Base-by-base conservation (phyloP, 2,888 invertebrate species). In the Bruchidius siliquastri region DNA sequence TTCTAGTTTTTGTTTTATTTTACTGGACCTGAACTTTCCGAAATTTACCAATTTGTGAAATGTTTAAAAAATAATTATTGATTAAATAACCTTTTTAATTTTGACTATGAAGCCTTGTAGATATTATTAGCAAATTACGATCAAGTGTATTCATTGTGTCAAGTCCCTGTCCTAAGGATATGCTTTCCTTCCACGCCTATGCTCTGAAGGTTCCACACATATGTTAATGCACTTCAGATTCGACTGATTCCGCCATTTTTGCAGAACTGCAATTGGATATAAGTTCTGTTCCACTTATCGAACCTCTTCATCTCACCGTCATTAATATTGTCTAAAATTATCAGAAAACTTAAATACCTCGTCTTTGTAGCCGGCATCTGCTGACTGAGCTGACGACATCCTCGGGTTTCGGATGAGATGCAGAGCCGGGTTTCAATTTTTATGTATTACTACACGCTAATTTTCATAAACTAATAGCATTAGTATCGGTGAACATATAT, bases 231-330 rank as follows among this genome's bases (percentile, higher is more conserved):
- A 49, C 49, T 49, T 13, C 49, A 49, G 49, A 49, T 8, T 13
- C 49, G 49, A 13, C 18, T 49, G 49, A 4, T 13, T 8, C 49
- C 49, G 49, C 49, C 49, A 49, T 49, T 49, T 49, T 49, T 49
- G 76, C 49, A 49, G 49, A 49, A 49, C 49, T 49, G 49, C 49
- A 49, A 49, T 49, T 49, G 49, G 49, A 49, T 49, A 74, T 74
- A 72, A 72, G 73, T 73, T 72, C 73, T 71, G 69, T 71, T 71
- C 72, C 73, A 69, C 68, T 73, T 74, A 75, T 72, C 72, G 74
- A 68, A 70, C 70, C 49, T 74, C 72, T 72, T 71, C 21, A 74
- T 75, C 71, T 71, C 71, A 4, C 13, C 18, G 69, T 49, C 71
- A 49, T 72, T 72, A 71, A 71, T 69, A 69, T 72, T 69, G 69